These are phyloP conservation scores for Triplophysa dalaica DNA, from an alignment of 2,113 vertebrate species.

Conservation along the genomic window DNA sequence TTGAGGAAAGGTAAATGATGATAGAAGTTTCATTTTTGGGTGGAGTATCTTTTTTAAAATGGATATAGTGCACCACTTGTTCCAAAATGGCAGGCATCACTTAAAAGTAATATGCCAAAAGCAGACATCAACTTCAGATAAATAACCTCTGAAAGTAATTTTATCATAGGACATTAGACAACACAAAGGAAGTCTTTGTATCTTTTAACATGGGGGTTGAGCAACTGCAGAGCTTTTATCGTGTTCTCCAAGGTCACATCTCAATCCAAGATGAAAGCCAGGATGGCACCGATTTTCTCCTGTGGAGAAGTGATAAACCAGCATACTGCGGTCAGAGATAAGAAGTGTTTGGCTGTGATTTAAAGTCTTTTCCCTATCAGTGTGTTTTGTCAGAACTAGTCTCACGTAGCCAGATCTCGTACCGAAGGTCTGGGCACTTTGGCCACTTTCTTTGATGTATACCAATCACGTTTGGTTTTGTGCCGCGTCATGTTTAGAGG, in stretches of 20 bases:
- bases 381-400: background rate
- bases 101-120: background rate
- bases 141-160: background rate
- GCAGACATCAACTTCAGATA: background rate
- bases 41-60: too few species aligned
- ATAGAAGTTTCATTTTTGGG: too few species aligned
- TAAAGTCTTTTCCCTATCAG: background rate
- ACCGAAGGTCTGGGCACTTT: too few species aligned
- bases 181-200: background rate
- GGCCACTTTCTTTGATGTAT: too few species aligned
- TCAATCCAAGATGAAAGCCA: constrained; percentile 36
- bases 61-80: too few species aligned
- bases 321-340: constrained; percentile 24
- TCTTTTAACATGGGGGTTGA: background rate
- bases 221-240: background rate
- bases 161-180: background rate
- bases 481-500: too few species aligned
- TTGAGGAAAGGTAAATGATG: too few species aligned
- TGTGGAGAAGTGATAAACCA: constrained; percentile 15
- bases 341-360: constrained; percentile 11
- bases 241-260: constrained; percentile 27
- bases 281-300: constrained; percentile 14
- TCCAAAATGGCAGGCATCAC: too few species aligned
- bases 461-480: too few species aligned
- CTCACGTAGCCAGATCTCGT: too few species aligned